Evolutionary conservation across 2,888 invertebrate species (phyloP), one percentile per base, ranked within the genome.

Genomic region (Enchytraeus crypticus): DNA sequence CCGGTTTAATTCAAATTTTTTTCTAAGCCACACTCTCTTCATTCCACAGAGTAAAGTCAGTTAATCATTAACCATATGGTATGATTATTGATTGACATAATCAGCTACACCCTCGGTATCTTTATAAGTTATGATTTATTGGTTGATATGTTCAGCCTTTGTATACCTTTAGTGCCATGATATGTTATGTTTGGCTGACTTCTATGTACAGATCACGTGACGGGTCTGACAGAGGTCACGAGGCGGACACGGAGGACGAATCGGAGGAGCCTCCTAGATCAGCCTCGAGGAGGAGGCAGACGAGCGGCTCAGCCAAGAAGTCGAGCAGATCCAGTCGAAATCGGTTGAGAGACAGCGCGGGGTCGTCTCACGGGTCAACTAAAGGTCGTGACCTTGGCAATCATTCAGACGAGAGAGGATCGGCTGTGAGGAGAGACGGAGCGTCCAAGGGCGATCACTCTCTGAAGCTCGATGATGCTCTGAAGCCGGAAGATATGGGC

Each of bases 141-240:
- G n/a, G n/a, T n/a, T n/a, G n/a, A n/a, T n/a, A n/a, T n/a, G n/a
- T n/a, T n/a, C 8, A 53, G 18, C 11, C 11, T 11, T 11, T 18
- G 18, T 49, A 14, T 21, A 8, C 11, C 49, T 11, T 21, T 18
- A 23, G 26, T 57, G 23, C 57, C 14, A 14, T 21, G 23, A 11
- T 21, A 18, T 49, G 14, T 14, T 11, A 21, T 49, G 18, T 18
- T 8, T 11, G 23, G 8, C 18, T 18, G 18, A 33, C 56, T 2
- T 62, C 26, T 57, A 63, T 14, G 68, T 65, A 49, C 47, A 59
- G 5, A 54, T 64, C n/a, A 30, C 68, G 47, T n/a, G n/a, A n/a
- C n/a, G 73, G 73, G 23, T 65, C 71, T 30, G 74, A 75, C 64
- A 73, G 74, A 51, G 74, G 72, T 4, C 71, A 73, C 47, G 73